Evolutionary conservation across 2,888 invertebrate species (phyloP).

Genomic region (Dryomyza anilis): DNA sequence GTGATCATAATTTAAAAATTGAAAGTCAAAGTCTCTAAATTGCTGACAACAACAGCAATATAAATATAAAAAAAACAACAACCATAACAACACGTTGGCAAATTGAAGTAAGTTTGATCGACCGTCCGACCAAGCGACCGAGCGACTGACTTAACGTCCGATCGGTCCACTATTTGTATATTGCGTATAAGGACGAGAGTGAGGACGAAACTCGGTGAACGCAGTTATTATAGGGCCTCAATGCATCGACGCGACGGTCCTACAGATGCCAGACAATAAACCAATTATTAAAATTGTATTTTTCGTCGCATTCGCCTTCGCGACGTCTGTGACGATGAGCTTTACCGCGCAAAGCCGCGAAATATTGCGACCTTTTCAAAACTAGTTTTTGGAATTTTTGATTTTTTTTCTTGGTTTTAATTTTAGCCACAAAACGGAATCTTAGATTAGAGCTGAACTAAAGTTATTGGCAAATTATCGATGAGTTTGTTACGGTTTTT

Average conservation of each 20-base stretch:
- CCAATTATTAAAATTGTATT: constrained; percentile 60
- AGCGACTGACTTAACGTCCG: background rate
- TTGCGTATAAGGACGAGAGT: no score
- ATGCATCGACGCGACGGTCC: no score
- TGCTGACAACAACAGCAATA: constrained; percentile 12
- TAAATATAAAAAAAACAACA: background rate
- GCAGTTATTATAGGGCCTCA: constrained; percentile 21
- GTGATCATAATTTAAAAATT: constrained; percentile 29
- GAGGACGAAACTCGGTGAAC: background rate
- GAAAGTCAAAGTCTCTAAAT: constrained; percentile 24
- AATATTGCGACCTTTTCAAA: constrained; percentile 17
- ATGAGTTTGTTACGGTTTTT: constrained; percentile 14
- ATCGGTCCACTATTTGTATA: constrained; percentile 1
- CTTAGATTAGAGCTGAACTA: constrained; percentile 3
- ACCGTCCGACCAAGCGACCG: background rate
- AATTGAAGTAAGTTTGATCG: constrained; percentile 12
- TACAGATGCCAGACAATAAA: constrained; percentile 47
- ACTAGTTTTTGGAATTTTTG: no score
- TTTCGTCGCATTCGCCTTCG: constrained; percentile 31
- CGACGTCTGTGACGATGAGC: background rate
- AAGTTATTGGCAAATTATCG: constrained; percentile 14
- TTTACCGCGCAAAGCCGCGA: no score
- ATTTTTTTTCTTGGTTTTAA: background rate
- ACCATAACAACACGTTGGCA: constrained; percentile 15
- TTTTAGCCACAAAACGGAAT: background rate